phyloP scores from a whole-genome alignment of 2,888 invertebrate genomes.

The Gasteruption jaculator region DNA sequence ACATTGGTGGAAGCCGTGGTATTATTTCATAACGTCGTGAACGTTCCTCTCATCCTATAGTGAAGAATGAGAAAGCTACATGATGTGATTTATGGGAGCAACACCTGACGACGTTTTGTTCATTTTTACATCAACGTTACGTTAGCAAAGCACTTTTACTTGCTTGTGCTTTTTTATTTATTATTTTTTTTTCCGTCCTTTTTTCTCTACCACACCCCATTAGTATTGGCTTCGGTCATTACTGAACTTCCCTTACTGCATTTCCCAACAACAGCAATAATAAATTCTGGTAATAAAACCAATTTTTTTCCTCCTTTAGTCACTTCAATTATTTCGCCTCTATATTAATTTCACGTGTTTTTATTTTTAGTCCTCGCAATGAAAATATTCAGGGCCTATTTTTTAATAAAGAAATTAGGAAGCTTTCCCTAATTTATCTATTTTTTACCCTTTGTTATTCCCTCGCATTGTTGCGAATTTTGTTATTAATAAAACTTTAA shows the following conservation, averaged over 20 bases:
- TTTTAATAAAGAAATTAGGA: too few species aligned
- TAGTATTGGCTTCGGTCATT: conserved; percentile 42
- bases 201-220: conserved; percentile 30
- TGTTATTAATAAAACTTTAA: too few species aligned
- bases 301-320: conserved; percentile 29
- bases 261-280: conserved; percentile 39
- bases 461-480: too few species aligned
- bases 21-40: neutral
- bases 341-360: too few species aligned
- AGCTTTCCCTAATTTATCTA: too few species aligned
- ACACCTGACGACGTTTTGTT: conserved; percentile 45
- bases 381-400: too few species aligned
- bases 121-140: conserved; percentile 37
- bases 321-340: too few species aligned
- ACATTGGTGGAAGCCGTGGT: too few species aligned
- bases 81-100: conserved; percentile 44
- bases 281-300: conserved; percentile 42
- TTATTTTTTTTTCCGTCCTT: conserved; percentile 31
- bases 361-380: too few species aligned
- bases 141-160: conserved; percentile 18
- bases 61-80: conserved; percentile 27
- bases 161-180: neutral
- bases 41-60: conserved; percentile 6
- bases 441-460: too few species aligned
- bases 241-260: too few species aligned